Evolutionary conservation across 2,113 vertebrate genomes (phyloP), one percentile per base, ranked within the genome.

Genomic region (Myodes glareolus): DNA sequence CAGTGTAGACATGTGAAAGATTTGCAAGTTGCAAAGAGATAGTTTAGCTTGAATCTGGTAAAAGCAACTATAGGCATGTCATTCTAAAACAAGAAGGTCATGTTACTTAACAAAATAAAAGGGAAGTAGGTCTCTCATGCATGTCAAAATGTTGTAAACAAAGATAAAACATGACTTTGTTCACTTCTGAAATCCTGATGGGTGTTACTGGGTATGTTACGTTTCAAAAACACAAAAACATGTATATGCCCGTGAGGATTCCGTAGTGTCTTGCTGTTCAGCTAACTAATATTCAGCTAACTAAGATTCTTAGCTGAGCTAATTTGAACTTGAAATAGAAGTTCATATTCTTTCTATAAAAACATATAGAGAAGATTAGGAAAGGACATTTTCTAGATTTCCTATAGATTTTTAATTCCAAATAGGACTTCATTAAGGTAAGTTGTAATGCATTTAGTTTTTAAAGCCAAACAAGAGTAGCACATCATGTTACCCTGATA

Each of bases 21-120:
- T 67, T 94, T 89, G 6, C 17, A 82, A 97, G 65, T 17, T 80
- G 0, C 25, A 63, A 63, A 68, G 17, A 90, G 33, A 72, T 82
- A 33, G n/a, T 95, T 92, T 52, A 76, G 72, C 9, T 25, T 91
- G 4, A 70, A 92, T 68, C 27, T 95, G 63, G 88, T 91, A 90
- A 81, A 84, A 36, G 75, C 0, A 94, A 45, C 2, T 90, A 7
- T 8, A 70, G 68, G 65, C 93, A 95, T 47, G 21, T 39, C 42
- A 78, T 10, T 72, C 21, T 96, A 88, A 95, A 96, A 80, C 87
- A 90, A 91, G 19, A 82, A 94, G 88, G 50, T 90, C 39, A 75
- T 90, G 21, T 14, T 93, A 80, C 70, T 93, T 91, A 95, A 61
- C 14, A 81, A 78, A 97, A 86, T 58, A 94, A 88, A 96, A 90